Percentiles rank a stretch among this genome's conserved stretches.
These are phyloP conservation scores for Drosophila pseudotalamancana DNA, from an alignment of 2,888 invertebrate genomes.

Conservation along the genomic window DNA sequence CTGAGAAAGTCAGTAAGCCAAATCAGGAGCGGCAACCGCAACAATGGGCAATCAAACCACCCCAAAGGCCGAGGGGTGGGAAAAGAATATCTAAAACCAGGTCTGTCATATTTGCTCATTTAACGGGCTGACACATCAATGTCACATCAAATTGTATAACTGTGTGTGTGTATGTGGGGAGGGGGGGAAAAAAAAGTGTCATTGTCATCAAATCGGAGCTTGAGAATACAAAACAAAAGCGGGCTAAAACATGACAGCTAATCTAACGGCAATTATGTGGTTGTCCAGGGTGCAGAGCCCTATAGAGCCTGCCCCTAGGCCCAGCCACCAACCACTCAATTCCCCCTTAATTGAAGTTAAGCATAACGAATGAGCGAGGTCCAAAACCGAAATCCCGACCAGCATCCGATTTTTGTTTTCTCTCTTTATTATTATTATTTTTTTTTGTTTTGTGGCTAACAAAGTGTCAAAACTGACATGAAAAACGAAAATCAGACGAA, in stretches of 20 bases:
- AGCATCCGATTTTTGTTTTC: constrained; percentile 47
- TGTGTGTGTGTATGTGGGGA: neutral
- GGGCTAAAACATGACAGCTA: constrained; percentile 79
- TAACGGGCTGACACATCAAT: constrained; percentile 82
- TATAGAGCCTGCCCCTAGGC: constrained; percentile 9
- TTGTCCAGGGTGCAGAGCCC: constrained; percentile 11
- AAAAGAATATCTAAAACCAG: constrained; percentile 60
- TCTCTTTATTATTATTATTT: neutral
- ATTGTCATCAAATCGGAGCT: constrained; percentile 73
- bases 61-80: constrained; percentile 36
- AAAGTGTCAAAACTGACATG: constrained; percentile 82
- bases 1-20: constrained; percentile 67
- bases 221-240: constrained; percentile 37
- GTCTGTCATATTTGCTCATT: constrained; percentile 78
- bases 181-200: constrained; percentile 74
- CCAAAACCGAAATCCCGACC: constrained; percentile 31
- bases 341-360: constrained; percentile 80
- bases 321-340: constrained; percentile 57
- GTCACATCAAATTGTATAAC: constrained; percentile 74
- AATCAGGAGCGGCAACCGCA: constrained; percentile 6
- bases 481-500: constrained; percentile 73
- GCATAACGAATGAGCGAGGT: constrained; percentile 65
- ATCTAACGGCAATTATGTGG: constrained; percentile 79
- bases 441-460: constrained; percentile 39
- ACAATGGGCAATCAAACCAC: constrained; percentile 70